Evolutionary conservation across 2,888 invertebrate species (phyloP).

Genomic region (Sussaba pulchella): DNA sequence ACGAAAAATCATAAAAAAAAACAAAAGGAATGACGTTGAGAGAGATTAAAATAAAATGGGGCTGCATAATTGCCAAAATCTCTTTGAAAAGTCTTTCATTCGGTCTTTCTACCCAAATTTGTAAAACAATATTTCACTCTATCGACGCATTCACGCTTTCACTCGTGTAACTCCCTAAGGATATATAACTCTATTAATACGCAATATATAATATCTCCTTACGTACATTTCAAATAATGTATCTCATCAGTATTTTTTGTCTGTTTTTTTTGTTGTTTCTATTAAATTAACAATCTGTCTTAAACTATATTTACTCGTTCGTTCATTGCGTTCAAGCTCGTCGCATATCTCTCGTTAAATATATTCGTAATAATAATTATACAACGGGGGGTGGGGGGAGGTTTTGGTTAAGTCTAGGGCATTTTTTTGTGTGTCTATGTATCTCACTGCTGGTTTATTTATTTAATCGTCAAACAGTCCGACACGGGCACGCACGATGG

Average conservation of each 20-base stretch:
- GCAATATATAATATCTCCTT: constrained; percentile 63
- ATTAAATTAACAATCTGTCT: constrained; percentile 44
- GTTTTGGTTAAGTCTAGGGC: constrained; percentile 38
- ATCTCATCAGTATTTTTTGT: constrained; percentile 33
- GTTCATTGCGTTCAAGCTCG: constrained; percentile 26
- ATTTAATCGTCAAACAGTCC: constrained; percentile 24
- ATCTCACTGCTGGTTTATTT: constrained; percentile 24
- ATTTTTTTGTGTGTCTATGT: constrained; percentile 25
- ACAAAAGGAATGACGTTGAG: no score
- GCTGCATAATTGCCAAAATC: no score
- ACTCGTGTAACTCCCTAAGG: constrained; percentile 49
- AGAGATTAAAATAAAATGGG: no score
- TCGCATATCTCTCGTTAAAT: constrained; percentile 34
- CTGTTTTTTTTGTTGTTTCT: not conserved
- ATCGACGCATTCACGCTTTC: constrained; percentile 49
- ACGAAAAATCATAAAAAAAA: no score
- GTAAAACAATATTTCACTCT: constrained; percentile 45
- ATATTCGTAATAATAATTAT: constrained; percentile 48
- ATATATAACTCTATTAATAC: constrained; percentile 58
- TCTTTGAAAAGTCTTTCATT: constrained; percentile 12
- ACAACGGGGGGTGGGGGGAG: constrained; percentile 34
- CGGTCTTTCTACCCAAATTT: constrained; percentile 4
- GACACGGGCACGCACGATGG: constrained; percentile 54
- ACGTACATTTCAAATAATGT: constrained; percentile 57
- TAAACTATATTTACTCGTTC: constrained; percentile 55